These are phyloP conservation scores for Phoronis australis DNA, from an alignment of 2,888 invertebrate genomes.

Conservation along the genomic window DNA sequence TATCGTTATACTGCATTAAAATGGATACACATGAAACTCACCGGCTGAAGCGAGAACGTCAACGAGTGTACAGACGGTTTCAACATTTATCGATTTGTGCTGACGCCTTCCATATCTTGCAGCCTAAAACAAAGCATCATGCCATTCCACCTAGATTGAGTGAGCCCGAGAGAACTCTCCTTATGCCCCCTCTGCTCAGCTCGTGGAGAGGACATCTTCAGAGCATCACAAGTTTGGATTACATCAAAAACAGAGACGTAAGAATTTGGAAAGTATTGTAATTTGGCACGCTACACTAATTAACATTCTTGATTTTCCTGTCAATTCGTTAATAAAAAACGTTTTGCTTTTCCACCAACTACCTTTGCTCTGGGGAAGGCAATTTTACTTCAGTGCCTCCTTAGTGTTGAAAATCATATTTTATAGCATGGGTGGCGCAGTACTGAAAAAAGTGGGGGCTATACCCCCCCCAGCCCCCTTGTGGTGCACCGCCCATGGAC, in stretches of 20 bases:
- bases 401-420: no score
- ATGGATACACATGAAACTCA: not conserved
- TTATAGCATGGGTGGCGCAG: no score
- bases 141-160: constrained; percentile 21
- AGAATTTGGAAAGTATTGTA: no score
- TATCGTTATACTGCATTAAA: constrained; percentile 66
- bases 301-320: no score
- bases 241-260: constrained; percentile 63
- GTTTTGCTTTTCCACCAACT: no score
- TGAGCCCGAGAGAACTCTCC: constrained; percentile 24
- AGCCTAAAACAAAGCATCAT: not conserved
- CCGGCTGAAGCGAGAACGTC: not conserved
- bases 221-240: constrained; percentile 64
- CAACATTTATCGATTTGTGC: not conserved
- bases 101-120: not conserved
- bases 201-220: constrained; percentile 64
- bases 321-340: no score
- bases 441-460: no score
- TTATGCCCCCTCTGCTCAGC: constrained; percentile 36
- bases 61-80: not conserved
- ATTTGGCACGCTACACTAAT: no score
- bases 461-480: no score
- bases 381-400: no score
- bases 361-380: no score
- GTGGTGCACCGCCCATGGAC: no score